phyloP scores from a whole-genome alignment of 1,140 invertebrate species.

The Scaptomyza pallida region DNA sequence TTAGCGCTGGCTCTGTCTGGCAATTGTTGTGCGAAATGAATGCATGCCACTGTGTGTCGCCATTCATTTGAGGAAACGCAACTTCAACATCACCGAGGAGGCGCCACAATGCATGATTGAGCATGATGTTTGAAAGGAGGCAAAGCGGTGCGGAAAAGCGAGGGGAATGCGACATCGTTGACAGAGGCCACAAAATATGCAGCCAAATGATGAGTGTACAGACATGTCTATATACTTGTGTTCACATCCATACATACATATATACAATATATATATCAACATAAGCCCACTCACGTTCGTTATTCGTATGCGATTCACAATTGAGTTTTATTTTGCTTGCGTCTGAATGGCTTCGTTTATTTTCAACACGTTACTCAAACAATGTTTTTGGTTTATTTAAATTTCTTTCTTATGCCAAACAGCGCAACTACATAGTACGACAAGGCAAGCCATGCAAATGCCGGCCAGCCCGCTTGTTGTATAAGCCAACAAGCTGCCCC shows the following conservation, averaged over 20 bases:
- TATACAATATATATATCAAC: constrained; percentile 8
- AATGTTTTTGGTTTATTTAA: constrained; percentile 82
- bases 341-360: constrained; percentile 79
- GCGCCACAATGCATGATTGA: constrained; percentile 78
- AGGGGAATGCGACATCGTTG: constrained; percentile 37
- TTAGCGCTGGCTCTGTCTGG: background rate
- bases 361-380: constrained; percentile 82
- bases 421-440: constrained; percentile 37
- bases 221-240: constrained; percentile 15
- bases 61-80: constrained; percentile 76
- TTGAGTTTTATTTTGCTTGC: constrained; percentile 11
- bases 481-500: constrained; percentile 43
- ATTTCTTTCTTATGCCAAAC: constrained; percentile 79
- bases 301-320: constrained; percentile 45
- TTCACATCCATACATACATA: constrained; percentile 11
- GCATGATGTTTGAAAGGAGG: constrained; percentile 64
- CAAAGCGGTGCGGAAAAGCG: background rate
- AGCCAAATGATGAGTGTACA: constrained; percentile 23
- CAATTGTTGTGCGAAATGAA: constrained; percentile 59
- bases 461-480: constrained; percentile 67
- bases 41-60: constrained; percentile 76
- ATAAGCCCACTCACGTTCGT: constrained; percentile 27
- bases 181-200: constrained; percentile 43
- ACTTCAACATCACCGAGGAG: constrained; percentile 56
- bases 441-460: constrained; percentile 79